These are phyloP conservation scores for Plutella xylostella DNA, from an alignment of 2,888 invertebrate genomes.

Conservation along the genomic window DNA sequence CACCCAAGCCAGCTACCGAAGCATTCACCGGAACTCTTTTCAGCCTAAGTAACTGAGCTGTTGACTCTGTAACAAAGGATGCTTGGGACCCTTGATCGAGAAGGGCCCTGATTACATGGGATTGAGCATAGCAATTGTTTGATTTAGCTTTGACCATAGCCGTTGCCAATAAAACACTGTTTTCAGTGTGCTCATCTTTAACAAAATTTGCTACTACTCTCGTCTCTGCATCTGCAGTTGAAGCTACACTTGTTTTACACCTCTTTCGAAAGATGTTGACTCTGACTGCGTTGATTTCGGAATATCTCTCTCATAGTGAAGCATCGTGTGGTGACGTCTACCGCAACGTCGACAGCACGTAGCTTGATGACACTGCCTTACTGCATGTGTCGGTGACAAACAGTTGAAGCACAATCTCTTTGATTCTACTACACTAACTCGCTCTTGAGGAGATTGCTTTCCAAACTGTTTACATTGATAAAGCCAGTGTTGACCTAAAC, in stretches of 20 bases:
- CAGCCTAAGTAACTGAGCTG: neutral
- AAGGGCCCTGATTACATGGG: neutral
- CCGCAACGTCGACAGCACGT: neutral
- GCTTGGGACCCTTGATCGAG: constrained; percentile 7
- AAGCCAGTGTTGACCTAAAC: neutral
- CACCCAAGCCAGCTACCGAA: neutral
- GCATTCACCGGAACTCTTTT: neutral
- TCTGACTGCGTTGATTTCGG: neutral
- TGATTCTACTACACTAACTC: neutral
- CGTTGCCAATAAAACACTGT: neutral
- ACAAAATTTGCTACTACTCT: neutral
- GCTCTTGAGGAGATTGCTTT: neutral
- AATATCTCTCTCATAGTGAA: neutral
- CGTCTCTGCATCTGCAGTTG: neutral
- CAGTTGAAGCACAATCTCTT: constrained; percentile 3
- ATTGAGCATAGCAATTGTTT: neutral
- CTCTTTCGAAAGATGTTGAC: neutral
- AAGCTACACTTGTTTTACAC: neutral
- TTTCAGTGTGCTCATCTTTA: neutral
- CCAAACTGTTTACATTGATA: neutral
- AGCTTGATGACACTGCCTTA: neutral
- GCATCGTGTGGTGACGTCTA: neutral
- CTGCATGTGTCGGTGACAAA: neutral
- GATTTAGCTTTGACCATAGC: neutral
- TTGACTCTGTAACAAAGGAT: neutral